Evolutionary conservation across 1,140 invertebrate genomes (phyloP).

Genomic region (Drosophila chauvacae): DNA sequence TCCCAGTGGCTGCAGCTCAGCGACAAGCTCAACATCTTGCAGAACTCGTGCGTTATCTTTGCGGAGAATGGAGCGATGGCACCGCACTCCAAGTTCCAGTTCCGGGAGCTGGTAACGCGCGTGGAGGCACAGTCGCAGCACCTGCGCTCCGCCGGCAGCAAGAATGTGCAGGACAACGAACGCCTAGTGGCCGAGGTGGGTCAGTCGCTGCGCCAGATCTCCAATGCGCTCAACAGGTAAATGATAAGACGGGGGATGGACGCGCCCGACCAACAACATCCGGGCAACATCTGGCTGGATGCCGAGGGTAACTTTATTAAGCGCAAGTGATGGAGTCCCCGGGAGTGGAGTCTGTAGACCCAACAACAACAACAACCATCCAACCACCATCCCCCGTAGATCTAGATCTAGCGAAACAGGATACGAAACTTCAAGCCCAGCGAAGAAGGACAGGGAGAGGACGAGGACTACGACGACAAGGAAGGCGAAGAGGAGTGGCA

Average conservation of each 20-base stretch:
- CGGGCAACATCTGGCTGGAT: constrained; percentile 72
- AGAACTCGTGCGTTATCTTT: constrained; percentile 90
- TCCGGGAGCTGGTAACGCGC: constrained; percentile 92
- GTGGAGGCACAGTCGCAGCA: constrained; percentile 92
- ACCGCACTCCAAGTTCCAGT: constrained; percentile 94
- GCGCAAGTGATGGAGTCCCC: constrained; percentile 52
- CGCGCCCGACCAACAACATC: constrained; percentile 43
- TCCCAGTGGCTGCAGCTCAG: constrained; percentile 92
- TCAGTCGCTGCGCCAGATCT: constrained; percentile 92
- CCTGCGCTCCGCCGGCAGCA: constrained; percentile 89
- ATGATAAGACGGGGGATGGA: constrained; percentile 84
- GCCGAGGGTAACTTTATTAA: constrained; percentile 83
- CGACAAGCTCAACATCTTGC: constrained; percentile 92
- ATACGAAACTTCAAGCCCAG: constrained; percentile 70
- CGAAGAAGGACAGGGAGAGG: constrained; percentile 55
- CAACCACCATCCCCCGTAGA: constrained; percentile 65
- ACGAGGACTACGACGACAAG: constrained; percentile 11
- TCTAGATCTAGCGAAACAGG: constrained; percentile 15
- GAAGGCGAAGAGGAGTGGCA: constrained; percentile 22
- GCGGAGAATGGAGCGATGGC: constrained; percentile 89
- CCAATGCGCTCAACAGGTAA: constrained; percentile 92
- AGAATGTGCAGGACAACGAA: constrained; percentile 89
- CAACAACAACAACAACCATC: constrained; percentile 13
- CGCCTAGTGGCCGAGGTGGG: constrained; percentile 90
- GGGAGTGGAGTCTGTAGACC: constrained; percentile 7